Conservation (phyloP, 37 sponge, comb jelly and placozoan species). For the Mnemiopsis leidyi region DNA sequence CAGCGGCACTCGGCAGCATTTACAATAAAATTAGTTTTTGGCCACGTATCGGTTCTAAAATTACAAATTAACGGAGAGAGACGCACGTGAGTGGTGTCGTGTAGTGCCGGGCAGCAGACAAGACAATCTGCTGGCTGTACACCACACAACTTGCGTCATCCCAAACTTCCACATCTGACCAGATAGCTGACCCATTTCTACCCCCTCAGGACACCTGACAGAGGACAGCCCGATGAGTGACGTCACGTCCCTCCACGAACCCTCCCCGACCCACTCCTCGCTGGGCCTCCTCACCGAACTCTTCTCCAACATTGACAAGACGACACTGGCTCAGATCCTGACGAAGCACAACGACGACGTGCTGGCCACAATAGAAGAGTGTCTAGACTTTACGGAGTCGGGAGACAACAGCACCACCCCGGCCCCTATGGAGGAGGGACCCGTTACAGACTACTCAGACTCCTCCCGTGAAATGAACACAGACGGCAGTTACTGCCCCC, state of each 20-base stretch:
- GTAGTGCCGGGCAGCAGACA: neutral
- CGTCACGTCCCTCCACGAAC: slow-evolving; percentile 4
- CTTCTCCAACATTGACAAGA: slow-evolving; percentile 44
- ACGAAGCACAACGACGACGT: slow-evolving; percentile 61
- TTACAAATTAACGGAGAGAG: neutral
- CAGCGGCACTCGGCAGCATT: neutral
- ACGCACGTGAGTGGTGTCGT: neutral
- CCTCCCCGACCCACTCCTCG: slow-evolving; percentile 48
- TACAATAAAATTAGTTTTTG: neutral
- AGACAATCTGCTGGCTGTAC: neutral
- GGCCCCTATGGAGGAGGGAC: slow-evolving; percentile 14
- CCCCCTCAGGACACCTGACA: slow-evolving; percentile 36
- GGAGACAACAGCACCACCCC: neutral
- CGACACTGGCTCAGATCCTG: neutral
- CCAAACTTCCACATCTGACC: no score
- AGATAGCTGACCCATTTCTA: neutral
- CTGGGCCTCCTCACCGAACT: slow-evolving; percentile 57
- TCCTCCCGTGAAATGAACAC: slow-evolving; percentile 46
- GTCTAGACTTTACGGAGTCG: slow-evolving; percentile 53
- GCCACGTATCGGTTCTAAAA: slow-evolving; percentile 33
- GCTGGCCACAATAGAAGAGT: slow-evolving; percentile 46
- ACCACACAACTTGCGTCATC: neutral
- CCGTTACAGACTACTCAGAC: neutral
- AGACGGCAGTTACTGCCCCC: neutral
- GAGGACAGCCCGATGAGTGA: slow-evolving; percentile 36